phyloP scores from a whole-genome alignment of 2,113 vertebrate species.

The Apteryx mantelli region DNA sequence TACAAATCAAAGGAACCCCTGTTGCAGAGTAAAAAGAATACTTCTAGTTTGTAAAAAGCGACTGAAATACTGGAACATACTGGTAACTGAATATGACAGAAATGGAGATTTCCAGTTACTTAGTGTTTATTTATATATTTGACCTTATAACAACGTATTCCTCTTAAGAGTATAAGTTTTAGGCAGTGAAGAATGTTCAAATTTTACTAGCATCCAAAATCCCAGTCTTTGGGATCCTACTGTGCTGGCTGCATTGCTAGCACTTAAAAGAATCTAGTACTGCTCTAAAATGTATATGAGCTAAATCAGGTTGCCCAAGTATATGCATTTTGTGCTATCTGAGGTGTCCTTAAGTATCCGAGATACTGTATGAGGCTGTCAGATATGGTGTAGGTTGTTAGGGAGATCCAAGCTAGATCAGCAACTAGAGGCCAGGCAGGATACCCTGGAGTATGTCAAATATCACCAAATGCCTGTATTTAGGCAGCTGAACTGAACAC shows the following conservation, averaged over 20 bases:
- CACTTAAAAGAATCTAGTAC: neutral
- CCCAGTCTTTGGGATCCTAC: neutral
- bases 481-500: neutral
- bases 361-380: neutral
- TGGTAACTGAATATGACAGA: neutral
- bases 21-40: neutral
- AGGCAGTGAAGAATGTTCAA: neutral
- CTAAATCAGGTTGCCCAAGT: neutral
- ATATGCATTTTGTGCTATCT: neutral
- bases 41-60: too few species aligned
- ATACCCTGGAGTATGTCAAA: too few species aligned
- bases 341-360: neutral
- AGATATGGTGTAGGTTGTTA: neutral
- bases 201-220: neutral
- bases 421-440: neutral
- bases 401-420: neutral
- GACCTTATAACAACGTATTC: neutral
- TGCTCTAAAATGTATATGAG: neutral
- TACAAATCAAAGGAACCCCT: neutral
- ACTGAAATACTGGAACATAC: neutral
- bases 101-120: neutral
- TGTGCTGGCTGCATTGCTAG: neutral
- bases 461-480: too few species aligned
- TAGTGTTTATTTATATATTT: neutral
- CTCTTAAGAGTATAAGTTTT: neutral